Conservation (phyloP, 2,797 vertebrate species). For the Anolis apletophallus region DNA sequence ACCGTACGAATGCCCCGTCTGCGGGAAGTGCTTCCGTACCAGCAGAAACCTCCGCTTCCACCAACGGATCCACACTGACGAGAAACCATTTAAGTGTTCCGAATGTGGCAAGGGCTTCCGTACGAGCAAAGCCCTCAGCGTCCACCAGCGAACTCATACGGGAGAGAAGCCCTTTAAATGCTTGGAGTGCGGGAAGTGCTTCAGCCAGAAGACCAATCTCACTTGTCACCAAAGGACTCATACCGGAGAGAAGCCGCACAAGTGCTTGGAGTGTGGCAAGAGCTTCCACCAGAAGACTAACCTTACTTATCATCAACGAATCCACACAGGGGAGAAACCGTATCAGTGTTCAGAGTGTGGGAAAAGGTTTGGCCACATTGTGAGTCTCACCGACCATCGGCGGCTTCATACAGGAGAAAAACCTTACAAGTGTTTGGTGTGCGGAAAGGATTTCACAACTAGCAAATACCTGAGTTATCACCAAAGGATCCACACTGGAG, state of each 20-base stretch:
- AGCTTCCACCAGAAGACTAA: background rate
- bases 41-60: background rate
- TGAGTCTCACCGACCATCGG: background rate
- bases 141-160: conserved; percentile 3
- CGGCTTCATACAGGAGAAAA: conserved; percentile 9
- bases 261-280: background rate
- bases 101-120: background rate
- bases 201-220: background rate
- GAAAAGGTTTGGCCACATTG: background rate
- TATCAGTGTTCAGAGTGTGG: background rate
- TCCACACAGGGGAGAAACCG: background rate
- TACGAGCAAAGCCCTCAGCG: background rate
- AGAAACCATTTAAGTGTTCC: background rate
- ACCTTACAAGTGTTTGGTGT: background rate
- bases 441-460: background rate
- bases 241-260: background rate
- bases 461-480: background rate
- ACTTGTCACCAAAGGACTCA: background rate
- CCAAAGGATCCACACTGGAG: background rate
- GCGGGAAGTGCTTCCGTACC: background rate
- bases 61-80: background rate
- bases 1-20: background rate
- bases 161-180: background rate
- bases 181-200: background rate
- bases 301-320: background rate